Base-by-base conservation (phyloP, 2,888 invertebrate genomes). In the Asteroscopus sphinx region DNA sequence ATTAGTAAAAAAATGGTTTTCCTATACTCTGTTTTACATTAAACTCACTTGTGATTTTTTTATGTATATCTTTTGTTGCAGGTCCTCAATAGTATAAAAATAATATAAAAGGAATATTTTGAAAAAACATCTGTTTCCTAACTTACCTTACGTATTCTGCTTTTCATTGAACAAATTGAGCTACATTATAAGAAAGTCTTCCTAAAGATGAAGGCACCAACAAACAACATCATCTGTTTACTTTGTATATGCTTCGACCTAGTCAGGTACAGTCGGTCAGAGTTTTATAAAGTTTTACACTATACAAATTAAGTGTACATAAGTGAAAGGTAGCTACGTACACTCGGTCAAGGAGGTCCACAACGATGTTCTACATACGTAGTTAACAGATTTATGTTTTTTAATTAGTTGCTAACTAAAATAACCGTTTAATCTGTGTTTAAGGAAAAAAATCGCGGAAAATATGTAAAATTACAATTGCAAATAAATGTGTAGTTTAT, bases 301-400 rank as follows among this genome's bases (percentile, higher is more conserved):
- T 64, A 40, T 39, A 57, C 55, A 75, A 64, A 73, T 73, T 17
- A 46, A 52, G 58, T 52, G 47, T 74, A 36, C 41, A 76, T 73
- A 83, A 87, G 90, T 90, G 90, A 90, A 90, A 91, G 90, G 90
- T 81, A 75, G 64, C 73, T 61, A 63, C 51, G 75, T 73, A 63
- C 71, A 53, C 66, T 76, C 80, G 92, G 92, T 91, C 92, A 92
- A 92, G 92, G 92, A 84, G 86, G 80, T 79, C 90, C 69, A 71
- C 84, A 64, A 74, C 67, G 78, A 81, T 80, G 82, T 67, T 73
- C 83, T 80, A 83, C 80, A 82, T 80, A 76, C 74, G 71, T 73
- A 68, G 44, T 42, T 75, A 63, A 55, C 56, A 57, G 55, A 68
- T 58, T 54, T 47, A 68, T 61, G 51, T 25, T 63, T 44, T 65